Conservation (phyloP, 2,113 vertebrate genomes). For the Numida meleagris region DNA sequence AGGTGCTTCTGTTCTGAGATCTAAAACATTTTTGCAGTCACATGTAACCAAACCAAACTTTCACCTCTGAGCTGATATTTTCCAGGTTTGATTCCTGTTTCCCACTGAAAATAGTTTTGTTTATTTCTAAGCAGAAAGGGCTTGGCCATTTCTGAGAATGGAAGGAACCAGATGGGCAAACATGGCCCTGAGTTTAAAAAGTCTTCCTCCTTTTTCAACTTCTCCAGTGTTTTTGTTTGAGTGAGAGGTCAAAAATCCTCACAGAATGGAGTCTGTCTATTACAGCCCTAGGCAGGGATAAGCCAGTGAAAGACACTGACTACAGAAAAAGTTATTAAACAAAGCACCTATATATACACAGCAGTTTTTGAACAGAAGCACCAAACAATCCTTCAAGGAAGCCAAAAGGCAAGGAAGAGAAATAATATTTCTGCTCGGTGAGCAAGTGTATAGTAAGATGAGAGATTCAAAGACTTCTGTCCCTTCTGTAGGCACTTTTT, state of each 20-base stretch:
- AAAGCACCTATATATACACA: not conserved
- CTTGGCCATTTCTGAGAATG: not conserved
- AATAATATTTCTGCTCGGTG: not conserved
- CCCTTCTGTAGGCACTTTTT: not conserved
- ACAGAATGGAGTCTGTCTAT: not conserved
- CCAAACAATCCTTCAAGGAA: not conserved
- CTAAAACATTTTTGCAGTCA: slow-evolving; percentile 19
- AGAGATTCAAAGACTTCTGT: not conserved
- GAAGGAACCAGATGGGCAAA: slow-evolving; percentile 24
- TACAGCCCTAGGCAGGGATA: not conserved
- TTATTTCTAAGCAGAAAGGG: slow-evolving; percentile 23
- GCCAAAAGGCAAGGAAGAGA: not conserved
- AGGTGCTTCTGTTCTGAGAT: slow-evolving; percentile 39
- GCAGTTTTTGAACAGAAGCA: not conserved
- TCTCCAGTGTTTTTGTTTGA: not conserved
- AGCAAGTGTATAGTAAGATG: not conserved
- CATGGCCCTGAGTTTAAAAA: slow-evolving; percentile 12
- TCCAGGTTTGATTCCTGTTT: not conserved
- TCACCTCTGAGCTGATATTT: not conserved
- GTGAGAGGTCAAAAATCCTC: not conserved
- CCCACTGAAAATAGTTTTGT: not conserved
- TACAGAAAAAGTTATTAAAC: not conserved
- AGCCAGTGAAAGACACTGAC: not conserved
- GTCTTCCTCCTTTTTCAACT: not conserved
- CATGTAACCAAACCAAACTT: slow-evolving; percentile 1